Conservation (phyloP, 2,797 vertebrate genomes). For the Myiotriccus ornatus region DNA sequence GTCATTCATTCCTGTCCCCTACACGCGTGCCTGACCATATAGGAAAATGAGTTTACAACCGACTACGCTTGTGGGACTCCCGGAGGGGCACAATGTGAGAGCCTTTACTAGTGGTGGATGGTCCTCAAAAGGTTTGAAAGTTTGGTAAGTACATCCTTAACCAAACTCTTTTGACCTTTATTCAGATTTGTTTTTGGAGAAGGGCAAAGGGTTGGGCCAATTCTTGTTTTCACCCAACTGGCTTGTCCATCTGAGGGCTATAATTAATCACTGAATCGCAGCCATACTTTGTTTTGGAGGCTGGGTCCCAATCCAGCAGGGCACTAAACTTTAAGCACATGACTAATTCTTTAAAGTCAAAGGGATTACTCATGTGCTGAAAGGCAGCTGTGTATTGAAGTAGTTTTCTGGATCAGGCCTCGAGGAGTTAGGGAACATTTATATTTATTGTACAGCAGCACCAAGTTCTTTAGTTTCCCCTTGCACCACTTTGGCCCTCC, state of each 20-base stretch:
- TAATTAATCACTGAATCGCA: conserved; percentile 53
- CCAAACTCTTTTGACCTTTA: conserved; percentile 68
- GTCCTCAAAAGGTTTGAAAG: conserved; percentile 41
- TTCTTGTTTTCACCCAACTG: conserved; percentile 57
- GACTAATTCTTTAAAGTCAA: conserved; percentile 48
- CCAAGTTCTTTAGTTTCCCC: not conserved
- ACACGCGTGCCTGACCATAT: conserved; percentile 37
- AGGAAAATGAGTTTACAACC: conserved; percentile 38
- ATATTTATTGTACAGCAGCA: not conserved
- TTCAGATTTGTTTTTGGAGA: conserved; percentile 50
- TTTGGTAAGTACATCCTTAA: conserved; percentile 65
- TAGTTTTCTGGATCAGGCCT: not conserved
- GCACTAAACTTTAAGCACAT: conserved; percentile 26
- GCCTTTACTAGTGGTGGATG: conserved; percentile 28
- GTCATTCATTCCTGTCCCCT: conserved; percentile 57
- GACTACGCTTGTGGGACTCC: not conserved
- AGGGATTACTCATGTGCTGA: conserved; percentile 32
- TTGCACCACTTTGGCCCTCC: not conserved
- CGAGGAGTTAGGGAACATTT: not conserved
- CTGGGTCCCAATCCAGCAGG: not conserved
- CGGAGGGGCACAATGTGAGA: not conserved
- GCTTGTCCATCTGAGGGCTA: conserved; percentile 35
- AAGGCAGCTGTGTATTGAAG: conserved; percentile 27
- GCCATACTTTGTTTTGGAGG: conserved; percentile 47
- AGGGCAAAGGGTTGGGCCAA: conserved; percentile 61